Evolutionary conservation across 1,140 invertebrate genomes (phyloP).

Genomic region (Ceratoteleas bidentatus): DNA sequence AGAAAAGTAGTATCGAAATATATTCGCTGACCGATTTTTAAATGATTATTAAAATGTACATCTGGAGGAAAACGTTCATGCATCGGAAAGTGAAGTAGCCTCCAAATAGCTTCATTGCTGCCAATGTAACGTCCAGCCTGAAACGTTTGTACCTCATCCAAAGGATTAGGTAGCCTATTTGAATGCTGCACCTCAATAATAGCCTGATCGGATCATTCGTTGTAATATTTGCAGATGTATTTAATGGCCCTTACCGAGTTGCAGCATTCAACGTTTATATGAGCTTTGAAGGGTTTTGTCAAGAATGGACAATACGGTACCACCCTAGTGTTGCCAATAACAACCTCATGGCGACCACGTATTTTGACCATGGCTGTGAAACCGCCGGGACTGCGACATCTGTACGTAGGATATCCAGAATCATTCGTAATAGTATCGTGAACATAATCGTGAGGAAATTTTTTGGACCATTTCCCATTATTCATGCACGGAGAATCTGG

Average conservation of each 20-base stretch:
- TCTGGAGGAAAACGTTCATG: conserved; percentile 77
- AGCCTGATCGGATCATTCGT: conserved; percentile 63
- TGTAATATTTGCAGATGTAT: conserved; percentile 73
- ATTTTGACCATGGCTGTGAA: conserved; percentile 6
- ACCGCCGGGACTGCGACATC: neutral
- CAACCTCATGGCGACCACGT: conserved; percentile 10
- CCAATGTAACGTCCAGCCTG: too few relatives aligned
- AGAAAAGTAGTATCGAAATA: too few relatives aligned
- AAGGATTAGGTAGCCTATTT: neutral
- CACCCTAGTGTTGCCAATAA: conserved; percentile 81
- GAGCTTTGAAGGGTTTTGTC: conserved; percentile 77
- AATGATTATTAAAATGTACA: conserved; percentile 69
- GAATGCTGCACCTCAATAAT: conserved; percentile 32
- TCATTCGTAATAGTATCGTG: neutral
- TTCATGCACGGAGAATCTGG: neutral
- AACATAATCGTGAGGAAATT: neutral
- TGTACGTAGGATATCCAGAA: neutral
- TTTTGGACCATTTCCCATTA: neutral
- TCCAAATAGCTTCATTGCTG: too few relatives aligned
- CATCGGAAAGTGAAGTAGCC: conserved; percentile 23
- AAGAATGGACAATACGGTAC: conserved; percentile 82
- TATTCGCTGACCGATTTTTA: conserved; percentile 75
- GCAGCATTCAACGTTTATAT: conserved; percentile 71
- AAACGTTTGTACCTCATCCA: neutral
- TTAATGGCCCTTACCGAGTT: conserved; percentile 69